Evolutionary conservation across 1,140 invertebrate species (phyloP).

Genomic region (Eciton burchellii): DNA sequence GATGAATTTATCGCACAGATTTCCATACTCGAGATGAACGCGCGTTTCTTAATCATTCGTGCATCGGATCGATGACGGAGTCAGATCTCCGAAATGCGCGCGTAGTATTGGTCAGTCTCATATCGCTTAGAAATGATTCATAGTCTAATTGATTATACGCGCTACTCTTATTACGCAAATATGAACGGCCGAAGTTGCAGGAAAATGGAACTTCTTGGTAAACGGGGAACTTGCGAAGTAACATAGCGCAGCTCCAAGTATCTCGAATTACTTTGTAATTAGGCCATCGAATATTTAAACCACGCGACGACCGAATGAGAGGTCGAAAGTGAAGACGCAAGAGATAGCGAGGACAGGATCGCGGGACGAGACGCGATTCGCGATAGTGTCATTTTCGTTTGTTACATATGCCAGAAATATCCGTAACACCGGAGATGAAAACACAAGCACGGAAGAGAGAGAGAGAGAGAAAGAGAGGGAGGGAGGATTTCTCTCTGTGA

Average conservation of each 20-base stretch:
- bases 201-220: neutral
- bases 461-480: neutral
- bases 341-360: neutral
- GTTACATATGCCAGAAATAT: conserved; percentile 12
- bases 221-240: neutral
- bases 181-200: neutral
- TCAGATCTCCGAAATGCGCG: neutral
- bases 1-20: conserved; percentile 15
- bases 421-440: neutral
- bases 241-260: neutral
- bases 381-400: conserved; percentile 10
- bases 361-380: too few species aligned
- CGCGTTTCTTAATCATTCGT: conserved; percentile 1
- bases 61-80: conserved; percentile 4
- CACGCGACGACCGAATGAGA: neutral
- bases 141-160: neutral
- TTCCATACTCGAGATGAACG: neutral
- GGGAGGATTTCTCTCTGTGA: conserved; percentile 46
- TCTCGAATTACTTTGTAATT: conserved; percentile 11
- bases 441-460: neutral
- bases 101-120: neutral
- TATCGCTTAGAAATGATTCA: conserved; percentile 17
- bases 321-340: neutral
- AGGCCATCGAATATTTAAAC: conserved; percentile 12
- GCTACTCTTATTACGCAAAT: conserved; percentile 17